These are phyloP conservation scores for Cephus pygmeus DNA, from an alignment of 2,888 invertebrate genomes.

Conservation along the genomic window DNA sequence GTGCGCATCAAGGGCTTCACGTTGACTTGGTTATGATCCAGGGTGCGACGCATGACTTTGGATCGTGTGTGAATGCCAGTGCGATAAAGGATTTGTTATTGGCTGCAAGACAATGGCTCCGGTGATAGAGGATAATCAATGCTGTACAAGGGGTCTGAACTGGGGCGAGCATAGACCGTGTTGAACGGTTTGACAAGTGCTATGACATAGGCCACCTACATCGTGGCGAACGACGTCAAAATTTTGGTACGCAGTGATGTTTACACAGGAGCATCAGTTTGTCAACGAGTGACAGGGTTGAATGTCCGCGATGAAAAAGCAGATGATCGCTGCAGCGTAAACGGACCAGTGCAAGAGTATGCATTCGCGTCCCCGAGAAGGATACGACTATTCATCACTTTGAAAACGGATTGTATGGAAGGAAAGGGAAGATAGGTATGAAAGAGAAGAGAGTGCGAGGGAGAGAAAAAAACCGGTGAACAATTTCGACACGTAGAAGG, in stretches of 20 bases:
- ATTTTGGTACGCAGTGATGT: background rate
- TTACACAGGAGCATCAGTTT: background rate
- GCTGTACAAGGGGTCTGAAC: background rate
- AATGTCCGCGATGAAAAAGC: background rate
- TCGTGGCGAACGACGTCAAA: background rate
- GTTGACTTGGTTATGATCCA: slow-evolving; percentile 1
- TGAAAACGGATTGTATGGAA: background rate
- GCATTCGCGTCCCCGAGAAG: background rate
- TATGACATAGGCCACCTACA: background rate
- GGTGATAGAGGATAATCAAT: background rate
- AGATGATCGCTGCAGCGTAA: background rate
- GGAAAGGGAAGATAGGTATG: background rate
- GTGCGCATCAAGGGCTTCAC: background rate
- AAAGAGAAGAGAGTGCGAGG: background rate
- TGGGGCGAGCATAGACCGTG: background rate
- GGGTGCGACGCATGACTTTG: background rate
- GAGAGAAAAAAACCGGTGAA: background rate
- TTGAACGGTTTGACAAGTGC: background rate
- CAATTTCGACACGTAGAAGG: slow-evolving; percentile 15
- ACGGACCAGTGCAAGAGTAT: background rate
- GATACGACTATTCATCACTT: background rate
- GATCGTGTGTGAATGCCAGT: background rate
- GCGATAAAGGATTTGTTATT: slow-evolving; percentile 11
- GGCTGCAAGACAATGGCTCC: slow-evolving; percentile 17
- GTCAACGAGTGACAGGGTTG: background rate